Conservation (phyloP, 1,140 invertebrate species). For the Sycophila sp. region DNA sequence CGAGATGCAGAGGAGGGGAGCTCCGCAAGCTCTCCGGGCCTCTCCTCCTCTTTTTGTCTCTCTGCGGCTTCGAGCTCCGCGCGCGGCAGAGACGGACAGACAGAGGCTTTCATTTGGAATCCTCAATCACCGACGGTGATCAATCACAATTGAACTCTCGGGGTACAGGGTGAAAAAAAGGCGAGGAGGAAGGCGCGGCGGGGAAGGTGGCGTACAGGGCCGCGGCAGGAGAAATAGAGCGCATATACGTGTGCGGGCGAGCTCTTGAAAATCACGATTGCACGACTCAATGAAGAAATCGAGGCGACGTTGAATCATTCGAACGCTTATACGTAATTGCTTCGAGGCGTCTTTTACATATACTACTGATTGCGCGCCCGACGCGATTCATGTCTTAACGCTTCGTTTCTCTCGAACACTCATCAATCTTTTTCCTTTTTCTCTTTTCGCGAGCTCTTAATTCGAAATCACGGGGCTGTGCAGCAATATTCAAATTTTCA, state of each 20-base stretch:
- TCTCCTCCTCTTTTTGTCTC: slow-evolving; percentile 57
- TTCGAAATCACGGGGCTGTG: too few relatives aligned
- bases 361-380: not conserved
- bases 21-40: slow-evolving; percentile 33
- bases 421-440: too few relatives aligned
- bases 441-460: too few relatives aligned
- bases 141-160: slow-evolving; percentile 62
- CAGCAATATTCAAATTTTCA: too few relatives aligned
- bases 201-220: not conserved
- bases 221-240: slow-evolving; percentile 15
- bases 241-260: not conserved
- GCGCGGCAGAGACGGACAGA: slow-evolving; percentile 18
- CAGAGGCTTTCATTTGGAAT: slow-evolving; percentile 57
- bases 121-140: slow-evolving; percentile 63
- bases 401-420: slow-evolving; percentile 13
- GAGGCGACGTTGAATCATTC: slow-evolving; percentile 24
- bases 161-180: slow-evolving; percentile 38
- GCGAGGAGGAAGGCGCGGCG: not conserved
- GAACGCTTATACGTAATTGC: not conserved
- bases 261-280: not conserved
- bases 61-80: slow-evolving; percentile 38
- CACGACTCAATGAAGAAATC: slow-evolving; percentile 12
- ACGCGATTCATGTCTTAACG: not conserved
- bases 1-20: slow-evolving; percentile 3
- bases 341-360: not conserved